Evolutionary conservation across 1,140 invertebrate species (phyloP).

Genomic region (Drosophila baimaii): DNA sequence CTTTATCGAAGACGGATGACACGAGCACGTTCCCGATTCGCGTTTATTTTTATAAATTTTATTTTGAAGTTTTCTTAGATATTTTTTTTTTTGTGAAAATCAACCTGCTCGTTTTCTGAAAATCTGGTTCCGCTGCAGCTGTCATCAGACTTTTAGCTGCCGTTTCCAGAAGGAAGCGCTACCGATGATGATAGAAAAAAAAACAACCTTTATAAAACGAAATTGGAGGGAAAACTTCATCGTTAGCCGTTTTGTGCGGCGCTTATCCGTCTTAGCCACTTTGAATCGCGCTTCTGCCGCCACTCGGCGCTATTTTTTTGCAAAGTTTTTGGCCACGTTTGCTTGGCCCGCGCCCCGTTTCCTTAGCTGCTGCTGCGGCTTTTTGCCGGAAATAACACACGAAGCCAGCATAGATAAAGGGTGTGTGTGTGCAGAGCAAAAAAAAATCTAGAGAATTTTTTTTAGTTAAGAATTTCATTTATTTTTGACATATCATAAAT

Average conservation of each 20-base stretch:
- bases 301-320: slow-evolving; percentile 52
- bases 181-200: slow-evolving; percentile 20
- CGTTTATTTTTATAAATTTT: slow-evolving; percentile 12
- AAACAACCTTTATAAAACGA: slow-evolving; percentile 25
- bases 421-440: slow-evolving; percentile 4
- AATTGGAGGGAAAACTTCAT: slow-evolving; percentile 61
- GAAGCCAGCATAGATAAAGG: slow-evolving; percentile 19
- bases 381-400: slow-evolving; percentile 45
- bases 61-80: background rate
- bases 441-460: background rate
- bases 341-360: slow-evolving; percentile 36
- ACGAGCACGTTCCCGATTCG: slow-evolving; percentile 26
- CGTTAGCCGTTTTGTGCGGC: slow-evolving; percentile 60
- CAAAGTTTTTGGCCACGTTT: slow-evolving; percentile 67
- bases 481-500: too few species aligned
- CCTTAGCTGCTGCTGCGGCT: slow-evolving; percentile 28
- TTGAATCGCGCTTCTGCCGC: slow-evolving; percentile 69
- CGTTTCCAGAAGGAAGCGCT: slow-evolving; percentile 12
- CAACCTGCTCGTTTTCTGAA: slow-evolving; percentile 33
- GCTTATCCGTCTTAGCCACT: slow-evolving; percentile 76
- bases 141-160: slow-evolving; percentile 53
- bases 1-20: slow-evolving; percentile 44
- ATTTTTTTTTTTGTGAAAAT: slow-evolving; percentile 5
- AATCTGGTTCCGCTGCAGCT: slow-evolving; percentile 21
- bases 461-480: background rate